Percentiles rank a stretch among this genome's conserved stretches.
Evolutionary conservation across 1,140 invertebrate genomes (phyloP).

Genomic region (Drosophila pseudoobscura): DNA sequence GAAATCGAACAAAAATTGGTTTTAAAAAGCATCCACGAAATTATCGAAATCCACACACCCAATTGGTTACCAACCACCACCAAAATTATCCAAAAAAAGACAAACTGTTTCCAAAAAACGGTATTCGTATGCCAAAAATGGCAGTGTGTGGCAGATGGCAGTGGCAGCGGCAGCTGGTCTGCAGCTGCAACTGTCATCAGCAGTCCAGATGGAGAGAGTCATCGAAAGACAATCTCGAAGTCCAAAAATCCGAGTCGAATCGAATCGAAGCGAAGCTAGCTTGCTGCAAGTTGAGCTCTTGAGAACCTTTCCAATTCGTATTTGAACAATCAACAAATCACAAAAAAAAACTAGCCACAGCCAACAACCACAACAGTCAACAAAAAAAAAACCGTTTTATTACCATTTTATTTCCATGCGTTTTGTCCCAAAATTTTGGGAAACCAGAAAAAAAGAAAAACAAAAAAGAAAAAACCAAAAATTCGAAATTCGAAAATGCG

Average conservation of each 20-base stretch:
- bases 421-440: constrained; percentile 16
- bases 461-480: constrained; percentile 13
- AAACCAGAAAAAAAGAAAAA: constrained; percentile 17
- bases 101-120: constrained; percentile 15
- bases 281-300: constrained; percentile 12
- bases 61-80: not conserved
- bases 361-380: constrained; percentile 44
- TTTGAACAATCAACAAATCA: constrained; percentile 37
- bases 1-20: constrained; percentile 47
- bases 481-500: constrained; percentile 25
- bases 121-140: too few species aligned
- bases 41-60: constrained; percentile 33
- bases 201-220: constrained; percentile 1
- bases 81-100: constrained; percentile 14
- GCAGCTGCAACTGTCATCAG: constrained; percentile 18
- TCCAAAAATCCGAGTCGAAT: constrained; percentile 1
- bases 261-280: constrained; percentile 2
- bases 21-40: constrained; percentile 49
- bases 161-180: constrained; percentile 7
- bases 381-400: constrained; percentile 42
- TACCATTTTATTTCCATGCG: constrained; percentile 55
- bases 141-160: constrained; percentile 6
- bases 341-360: constrained; percentile 30
- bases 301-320: constrained; percentile 35
- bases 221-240: not conserved